Base-by-base conservation (phyloP, 2,888 invertebrate species). In the Drosophila nr. fundita region DNA sequence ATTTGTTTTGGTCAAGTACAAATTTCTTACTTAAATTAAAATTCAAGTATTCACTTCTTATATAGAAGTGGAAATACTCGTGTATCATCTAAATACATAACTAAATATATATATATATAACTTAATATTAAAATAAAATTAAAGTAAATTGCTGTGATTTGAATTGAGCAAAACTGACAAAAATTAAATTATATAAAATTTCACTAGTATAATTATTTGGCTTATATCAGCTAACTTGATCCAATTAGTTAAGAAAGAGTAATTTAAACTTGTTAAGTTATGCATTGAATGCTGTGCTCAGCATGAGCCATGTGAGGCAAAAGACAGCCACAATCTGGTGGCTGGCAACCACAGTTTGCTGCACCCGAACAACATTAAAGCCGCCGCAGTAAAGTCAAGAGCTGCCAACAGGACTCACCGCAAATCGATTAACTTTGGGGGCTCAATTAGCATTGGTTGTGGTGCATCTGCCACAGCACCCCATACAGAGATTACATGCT, bases 361-460 rank as follows among this genome's bases (percentile, higher is more conserved):
- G 29, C 55, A 27, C 1, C 18, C 29, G 29, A 29, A 50, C 83
- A 80, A 52, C 78, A 74, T 73, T 59, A 81, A 84, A 73, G 54
- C 67, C 71, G 76, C 80, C 69, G 27, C 63, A 60, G 67, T 48
- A 48, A 72, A 80, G 65, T 54, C 40, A 42, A 29, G 40, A 49
- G 52, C 36, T 29, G 63, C 59, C 62, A 27, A 13, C 48, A 36
- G 32, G 18, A 32, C 30, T 50, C 38, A 59, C 81, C 89, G 49
- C 89, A 87, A 87, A 89, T 83, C 87, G 87, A 84, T 90, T 89
- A 84, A 82, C 76, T 87, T 90, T 82, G 74, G 82, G 71, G 75
- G 82, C 74, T 83, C 84, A 86, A 89, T 86, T 89, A 89, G 82
- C 87, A 79, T 68, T 70, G 83, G 81, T 68, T 78, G 71, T 21